Evolutionary conservation across 2,888 invertebrate genomes (phyloP).

Genomic region (Thumatha senex): DNA sequence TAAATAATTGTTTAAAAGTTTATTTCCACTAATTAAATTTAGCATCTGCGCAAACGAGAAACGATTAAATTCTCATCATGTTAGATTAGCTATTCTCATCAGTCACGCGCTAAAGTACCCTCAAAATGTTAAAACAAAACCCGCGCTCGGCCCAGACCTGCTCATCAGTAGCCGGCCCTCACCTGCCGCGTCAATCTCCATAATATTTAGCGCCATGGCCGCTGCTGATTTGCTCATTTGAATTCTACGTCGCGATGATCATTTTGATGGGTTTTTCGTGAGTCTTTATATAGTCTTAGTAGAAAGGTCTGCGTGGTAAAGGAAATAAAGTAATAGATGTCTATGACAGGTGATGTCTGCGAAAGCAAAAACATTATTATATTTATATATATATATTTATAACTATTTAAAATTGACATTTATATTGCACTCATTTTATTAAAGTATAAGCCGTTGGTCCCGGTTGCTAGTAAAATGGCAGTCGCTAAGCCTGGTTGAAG

Average conservation of each 20-base stretch:
- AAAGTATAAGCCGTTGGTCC: no score
- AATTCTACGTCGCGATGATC: background rate
- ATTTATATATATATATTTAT: no score
- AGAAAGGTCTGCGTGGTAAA: no score
- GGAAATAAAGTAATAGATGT: no score
- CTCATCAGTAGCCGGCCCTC: conserved; percentile 4
- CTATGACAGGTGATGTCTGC: no score
- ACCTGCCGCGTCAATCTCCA: conserved; percentile 6
- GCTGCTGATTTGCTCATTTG: conserved; percentile 6
- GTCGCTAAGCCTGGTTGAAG: no score
- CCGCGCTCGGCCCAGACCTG: background rate
- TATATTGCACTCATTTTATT: no score
- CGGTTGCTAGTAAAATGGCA: no score
- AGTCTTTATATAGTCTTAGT: background rate
- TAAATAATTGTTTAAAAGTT: no score
- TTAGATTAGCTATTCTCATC: background rate
- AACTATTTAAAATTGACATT: no score
- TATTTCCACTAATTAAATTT: background rate
- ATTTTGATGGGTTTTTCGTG: background rate
- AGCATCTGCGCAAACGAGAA: background rate
- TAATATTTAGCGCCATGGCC: background rate
- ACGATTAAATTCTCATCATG: background rate
- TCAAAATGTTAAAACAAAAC: background rate
- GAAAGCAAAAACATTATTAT: no score
- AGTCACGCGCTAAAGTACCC: background rate